Evolutionary conservation across 2,888 invertebrate species (phyloP).

Genomic region (Carabus problematicus): DNA sequence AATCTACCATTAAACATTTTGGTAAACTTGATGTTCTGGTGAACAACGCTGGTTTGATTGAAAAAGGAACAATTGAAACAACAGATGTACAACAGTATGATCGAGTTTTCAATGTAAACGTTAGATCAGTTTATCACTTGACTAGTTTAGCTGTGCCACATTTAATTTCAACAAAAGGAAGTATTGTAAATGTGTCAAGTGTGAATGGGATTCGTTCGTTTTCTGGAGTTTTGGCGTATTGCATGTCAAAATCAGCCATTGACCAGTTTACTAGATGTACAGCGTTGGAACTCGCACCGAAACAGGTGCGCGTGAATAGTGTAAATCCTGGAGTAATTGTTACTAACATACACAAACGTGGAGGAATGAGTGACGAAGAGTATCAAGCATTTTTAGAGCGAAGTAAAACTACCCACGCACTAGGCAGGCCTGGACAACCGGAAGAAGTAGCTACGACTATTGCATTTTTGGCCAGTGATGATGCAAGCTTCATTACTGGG

Average conservation of each 20-base stretch:
- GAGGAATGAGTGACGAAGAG: slow-evolving; percentile 83
- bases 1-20: slow-evolving; percentile 75
- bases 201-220: slow-evolving; percentile 92
- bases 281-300: slow-evolving; percentile 84
- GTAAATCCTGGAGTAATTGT: slow-evolving; percentile 94
- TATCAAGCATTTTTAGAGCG: slow-evolving; percentile 86
- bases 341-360: slow-evolving; percentile 86
- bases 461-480: slow-evolving; percentile 88
- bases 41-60: slow-evolving; percentile 89
- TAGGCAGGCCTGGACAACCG: slow-evolving; percentile 84
- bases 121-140: slow-evolving; percentile 80
- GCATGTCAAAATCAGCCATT: slow-evolving; percentile 90
- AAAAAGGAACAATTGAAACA: slow-evolving; percentile 83
- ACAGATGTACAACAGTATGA: slow-evolving; percentile 89
- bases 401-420: slow-evolving; percentile 86
- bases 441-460: slow-evolving; percentile 91
- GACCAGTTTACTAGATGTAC: slow-evolving; percentile 95
- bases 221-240: slow-evolving; percentile 88
- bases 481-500: slow-evolving; percentile 91
- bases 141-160: slow-evolving; percentile 90
- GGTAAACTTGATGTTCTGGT: slow-evolving; percentile 83
- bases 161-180: slow-evolving; percentile 83
- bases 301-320: slow-evolving; percentile 87
- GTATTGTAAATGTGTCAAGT: slow-evolving; percentile 94
- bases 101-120: slow-evolving; percentile 87